A percentile compares a stretch with the other conserved stretches of the same genome.
Conservation (phyloP, 2,113 vertebrate species). For the Tautogolabrus adspersus region DNA sequence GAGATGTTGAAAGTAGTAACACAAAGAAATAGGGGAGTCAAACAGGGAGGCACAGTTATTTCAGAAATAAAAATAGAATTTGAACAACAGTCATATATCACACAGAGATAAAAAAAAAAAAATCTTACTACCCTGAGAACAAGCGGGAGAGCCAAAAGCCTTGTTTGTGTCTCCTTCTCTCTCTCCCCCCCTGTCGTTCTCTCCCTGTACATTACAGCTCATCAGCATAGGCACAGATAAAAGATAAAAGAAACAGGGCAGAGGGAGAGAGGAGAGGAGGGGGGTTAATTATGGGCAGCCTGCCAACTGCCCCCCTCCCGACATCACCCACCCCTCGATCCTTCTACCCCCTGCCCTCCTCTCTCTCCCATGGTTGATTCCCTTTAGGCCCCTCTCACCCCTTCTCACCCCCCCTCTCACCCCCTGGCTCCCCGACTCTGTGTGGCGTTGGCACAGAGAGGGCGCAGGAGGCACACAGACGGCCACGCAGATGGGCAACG, state of each 20-base stretch:
- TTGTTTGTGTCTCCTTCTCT: not conserved
- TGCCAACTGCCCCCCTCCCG: slow-evolving; percentile 67
- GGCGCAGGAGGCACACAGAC: slow-evolving; percentile 87
- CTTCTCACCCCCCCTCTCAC: slow-evolving; percentile 53
- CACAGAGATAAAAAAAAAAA: not conserved
- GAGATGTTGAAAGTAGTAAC: slow-evolving; percentile 16
- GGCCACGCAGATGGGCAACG: slow-evolving; percentile 87
- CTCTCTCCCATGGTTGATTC: slow-evolving; percentile 81
- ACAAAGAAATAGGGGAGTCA: not conserved
- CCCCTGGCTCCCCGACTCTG: slow-evolving; percentile 73
- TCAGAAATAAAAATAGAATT: not conserved
- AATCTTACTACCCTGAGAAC: slow-evolving; percentile 21
- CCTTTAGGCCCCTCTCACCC: slow-evolving; percentile 76
- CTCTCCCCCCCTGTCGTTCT: slow-evolving; percentile 30
- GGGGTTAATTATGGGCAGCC: slow-evolving; percentile 57
- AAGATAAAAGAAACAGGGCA: slow-evolving; percentile 74
- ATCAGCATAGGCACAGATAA: slow-evolving; percentile 78
- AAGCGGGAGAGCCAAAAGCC: not conserved
- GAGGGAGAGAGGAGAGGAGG: slow-evolving; percentile 45
- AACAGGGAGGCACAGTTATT: not conserved
- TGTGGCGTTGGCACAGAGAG: slow-evolving; percentile 81
- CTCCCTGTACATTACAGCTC: slow-evolving; percentile 72
- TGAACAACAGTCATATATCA: not conserved
- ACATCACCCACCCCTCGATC: slow-evolving; percentile 48
- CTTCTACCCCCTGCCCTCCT: slow-evolving; percentile 73